Conservation (phyloP, 2,797 vertebrate genomes). For the Pyrocephalus nanus region DNA sequence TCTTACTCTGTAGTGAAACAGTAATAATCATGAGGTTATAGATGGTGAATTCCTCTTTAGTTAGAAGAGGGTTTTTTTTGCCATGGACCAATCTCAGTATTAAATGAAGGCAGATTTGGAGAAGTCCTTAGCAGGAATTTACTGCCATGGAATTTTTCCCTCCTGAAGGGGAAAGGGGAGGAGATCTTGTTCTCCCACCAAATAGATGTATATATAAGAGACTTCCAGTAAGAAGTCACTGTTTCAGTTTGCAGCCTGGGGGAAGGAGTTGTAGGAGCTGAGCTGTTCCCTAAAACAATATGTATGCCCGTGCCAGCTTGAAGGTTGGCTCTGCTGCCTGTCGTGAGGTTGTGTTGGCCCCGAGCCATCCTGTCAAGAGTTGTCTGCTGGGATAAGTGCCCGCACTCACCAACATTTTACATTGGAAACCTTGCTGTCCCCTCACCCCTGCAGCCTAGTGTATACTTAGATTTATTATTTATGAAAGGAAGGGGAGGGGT, state of each 20-base stretch:
- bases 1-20: neutral
- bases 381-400: conserved; percentile 55
- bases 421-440: neutral
- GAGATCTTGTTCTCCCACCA: neutral
- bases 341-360: conserved; percentile 45
- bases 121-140: neutral
- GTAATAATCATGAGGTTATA: neutral
- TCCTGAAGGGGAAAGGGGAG: neutral
- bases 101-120: neutral
- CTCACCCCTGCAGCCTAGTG: conserved; percentile 36
- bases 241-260: neutral
- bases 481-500: conserved; percentile 44
- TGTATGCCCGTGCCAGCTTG: neutral
- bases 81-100: neutral
- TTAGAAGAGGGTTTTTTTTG: neutral
- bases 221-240: neutral
- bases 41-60: neutral
- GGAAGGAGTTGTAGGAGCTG: neutral
- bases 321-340: neutral
- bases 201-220: neutral
- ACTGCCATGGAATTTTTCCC: neutral
- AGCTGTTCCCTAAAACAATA: conserved; percentile 32
- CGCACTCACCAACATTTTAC: neutral
- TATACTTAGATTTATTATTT: conserved; percentile 66
- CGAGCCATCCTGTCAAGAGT: conserved; percentile 36